Conservation (phyloP, 2,113 vertebrate genomes). For the Ursus arctos region DNA sequence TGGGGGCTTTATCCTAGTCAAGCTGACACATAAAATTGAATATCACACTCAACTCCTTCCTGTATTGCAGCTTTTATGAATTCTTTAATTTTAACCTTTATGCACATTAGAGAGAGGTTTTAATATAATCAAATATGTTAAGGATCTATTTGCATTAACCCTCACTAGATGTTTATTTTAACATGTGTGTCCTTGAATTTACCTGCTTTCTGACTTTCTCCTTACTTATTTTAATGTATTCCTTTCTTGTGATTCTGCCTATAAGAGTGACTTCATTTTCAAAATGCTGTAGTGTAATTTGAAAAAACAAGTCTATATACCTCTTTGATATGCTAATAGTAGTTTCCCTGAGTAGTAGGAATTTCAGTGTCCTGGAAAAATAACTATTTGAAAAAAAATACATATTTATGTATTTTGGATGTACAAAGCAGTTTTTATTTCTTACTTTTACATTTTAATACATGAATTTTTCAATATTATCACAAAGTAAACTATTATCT, state of each 20-base stretch:
- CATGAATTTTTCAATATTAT: slow-evolving; percentile 34
- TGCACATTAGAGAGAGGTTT: not conserved
- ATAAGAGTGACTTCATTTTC: slow-evolving; percentile 23
- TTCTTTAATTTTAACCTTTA: slow-evolving; percentile 18
- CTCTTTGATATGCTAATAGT: slow-evolving; percentile 72
- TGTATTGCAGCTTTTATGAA: not conserved
- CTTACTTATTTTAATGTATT: slow-evolving; percentile 35
- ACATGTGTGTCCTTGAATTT: slow-evolving; percentile 2
- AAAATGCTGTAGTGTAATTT: slow-evolving; percentile 27
- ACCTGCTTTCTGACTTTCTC: slow-evolving; percentile 10
- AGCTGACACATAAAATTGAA: not conserved
- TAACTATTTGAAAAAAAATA: slow-evolving; percentile 44
- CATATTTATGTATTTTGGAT: slow-evolving; percentile 59
- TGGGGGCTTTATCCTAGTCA: not conserved
- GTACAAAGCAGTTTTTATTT: slow-evolving; percentile 37
- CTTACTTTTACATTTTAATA: slow-evolving; percentile 23
- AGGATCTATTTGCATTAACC: not conserved
- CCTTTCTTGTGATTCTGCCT: slow-evolving; percentile 18
- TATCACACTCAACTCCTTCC: not conserved
- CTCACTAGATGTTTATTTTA: slow-evolving; percentile 41
- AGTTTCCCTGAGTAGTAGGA: not conserved
- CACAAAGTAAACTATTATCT: not conserved
- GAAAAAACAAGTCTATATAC: not conserved
- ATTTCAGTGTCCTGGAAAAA: slow-evolving; percentile 46
- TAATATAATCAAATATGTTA: not conserved